Evolutionary conservation across 2,888 invertebrate species (phyloP), one percentile per base, ranked within the genome.

Genomic region (Napeogenes inachia): DNA sequence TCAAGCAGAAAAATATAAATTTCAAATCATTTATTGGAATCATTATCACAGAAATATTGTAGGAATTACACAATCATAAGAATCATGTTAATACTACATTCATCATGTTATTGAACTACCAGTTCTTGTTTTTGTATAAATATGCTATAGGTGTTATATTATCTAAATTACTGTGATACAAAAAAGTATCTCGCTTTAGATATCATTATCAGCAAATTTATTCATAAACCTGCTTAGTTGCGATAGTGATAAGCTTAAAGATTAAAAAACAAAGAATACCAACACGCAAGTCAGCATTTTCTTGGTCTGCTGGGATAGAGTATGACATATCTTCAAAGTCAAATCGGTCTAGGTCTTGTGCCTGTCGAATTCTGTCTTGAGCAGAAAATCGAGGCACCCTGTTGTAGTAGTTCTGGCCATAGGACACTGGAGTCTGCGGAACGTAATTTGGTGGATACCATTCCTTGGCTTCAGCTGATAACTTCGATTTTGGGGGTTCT

Each of bases 381-480:
- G 89, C 89, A 13, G 90, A 89, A 70, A 79, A 88, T 30, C 89
- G 80, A 32, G 78, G 84, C 32, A 82, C 79, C 70, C 87, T 76
- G 61, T 21, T 21, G 21, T 84, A 87, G 2, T 84, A 79, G 57
- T 89, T 88, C 46, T 78, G 73, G 46, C 73, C 74, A 71, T 81
- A 88, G 33, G 77, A 71, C 50, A 79, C 80, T 60, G 72, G 78
- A 32, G 78, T 73, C 69, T 85, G 86, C 12, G 82, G 84, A 54
- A 80, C 84, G 76, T 91, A 91, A 72, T 90, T 91, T 30, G 91
- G 85, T 59, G 93, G 93, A 72, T 89, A 92, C 92, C 92, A 93
- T 81, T 93, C 93, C 70, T 92, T 90, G 35, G 93, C 93, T 61
- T 92, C 92, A 13, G 89, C 92, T 55, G 92, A 92, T 66, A 93